phyloP scores from a whole-genome alignment of 2,113 vertebrate genomes.

The Otocyon megalotis region DNA sequence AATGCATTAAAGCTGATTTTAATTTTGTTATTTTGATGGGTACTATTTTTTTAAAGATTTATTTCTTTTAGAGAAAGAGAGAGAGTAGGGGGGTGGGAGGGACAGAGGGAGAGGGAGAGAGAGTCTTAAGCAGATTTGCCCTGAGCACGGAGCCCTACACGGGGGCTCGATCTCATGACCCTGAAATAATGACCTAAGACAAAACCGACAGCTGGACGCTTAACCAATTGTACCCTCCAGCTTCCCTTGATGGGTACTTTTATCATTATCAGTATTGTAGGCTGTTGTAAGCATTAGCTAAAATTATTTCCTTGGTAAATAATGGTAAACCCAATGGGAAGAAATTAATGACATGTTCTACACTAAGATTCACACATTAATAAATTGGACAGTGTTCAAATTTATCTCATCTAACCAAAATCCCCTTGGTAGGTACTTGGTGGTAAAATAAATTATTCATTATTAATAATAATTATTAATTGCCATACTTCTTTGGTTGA shows the following conservation, averaged over 20 bases:
- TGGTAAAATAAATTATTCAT: neutral
- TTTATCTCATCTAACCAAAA: neutral
- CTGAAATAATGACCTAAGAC: neutral
- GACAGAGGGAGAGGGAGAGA: neutral
- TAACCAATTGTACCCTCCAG: neutral
- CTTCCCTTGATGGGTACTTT: neutral
- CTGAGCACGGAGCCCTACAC: neutral
- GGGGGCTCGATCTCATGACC: neutral
- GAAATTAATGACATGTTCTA: slow-evolving; percentile 44
- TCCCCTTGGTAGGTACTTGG: neutral
- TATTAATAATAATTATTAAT: neutral
- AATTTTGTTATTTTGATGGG: neutral
- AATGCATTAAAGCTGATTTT: slow-evolving; percentile 9
- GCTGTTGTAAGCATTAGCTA: neutral
- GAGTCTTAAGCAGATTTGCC: neutral
- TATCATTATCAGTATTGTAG: neutral
- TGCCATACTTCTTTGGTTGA: slow-evolving; percentile 18
- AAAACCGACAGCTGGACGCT: neutral
- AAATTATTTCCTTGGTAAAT: slow-evolving; percentile 45
- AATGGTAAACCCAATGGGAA: neutral
- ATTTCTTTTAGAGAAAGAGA: neutral
- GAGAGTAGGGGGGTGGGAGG: neutral
- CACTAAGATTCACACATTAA: slow-evolving; percentile 18
- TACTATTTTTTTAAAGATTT: neutral
- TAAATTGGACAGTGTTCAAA: slow-evolving; percentile 14